Evolutionary conservation across 2,888 invertebrate species (phyloP).

Genomic region (Andrena trimmerana): DNA sequence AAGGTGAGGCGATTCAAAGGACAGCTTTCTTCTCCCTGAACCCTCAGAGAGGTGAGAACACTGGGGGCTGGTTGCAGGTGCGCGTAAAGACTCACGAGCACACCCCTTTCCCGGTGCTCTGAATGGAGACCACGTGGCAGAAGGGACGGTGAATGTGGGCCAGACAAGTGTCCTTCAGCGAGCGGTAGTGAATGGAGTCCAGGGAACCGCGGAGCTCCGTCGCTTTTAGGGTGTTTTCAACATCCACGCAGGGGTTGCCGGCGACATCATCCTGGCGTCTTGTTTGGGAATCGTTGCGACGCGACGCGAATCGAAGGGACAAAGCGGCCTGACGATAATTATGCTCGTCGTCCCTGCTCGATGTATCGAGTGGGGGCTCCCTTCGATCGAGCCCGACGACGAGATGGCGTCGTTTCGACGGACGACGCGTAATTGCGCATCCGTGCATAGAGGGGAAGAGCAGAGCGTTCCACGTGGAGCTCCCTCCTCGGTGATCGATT

Average conservation of each 20-base stretch:
- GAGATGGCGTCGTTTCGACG: conserved; percentile 50
- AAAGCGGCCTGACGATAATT: conserved; percentile 60
- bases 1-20: conserved; percentile 44
- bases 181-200: conserved; percentile 76
- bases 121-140: conserved; percentile 72
- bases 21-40: conserved; percentile 25
- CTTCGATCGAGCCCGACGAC: conserved; percentile 44
- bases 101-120: conserved; percentile 62
- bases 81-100: conserved; percentile 46
- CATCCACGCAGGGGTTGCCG: background rate
- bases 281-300: background rate
- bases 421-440: conserved; percentile 58
- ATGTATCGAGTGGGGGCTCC: conserved; percentile 46
- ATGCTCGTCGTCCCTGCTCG: conserved; percentile 28
- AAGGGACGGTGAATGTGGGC: conserved; percentile 71
- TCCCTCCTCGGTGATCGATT: conserved; percentile 34
- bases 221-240: conserved; percentile 12
- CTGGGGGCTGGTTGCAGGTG: conserved; percentile 46
- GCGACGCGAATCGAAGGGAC: conserved; percentile 21
- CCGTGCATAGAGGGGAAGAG: conserved; percentile 40
- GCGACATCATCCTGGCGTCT: conserved; percentile 1
- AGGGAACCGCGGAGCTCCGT: conserved; percentile 5
- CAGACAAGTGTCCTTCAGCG: conserved; percentile 75
- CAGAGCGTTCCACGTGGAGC: conserved; percentile 44
- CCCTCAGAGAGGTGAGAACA: conserved; percentile 31